These are phyloP conservation scores for Poeciliopsis occidentalis DNA, from an alignment of 2,113 vertebrate species.

Conservation along the genomic window DNA sequence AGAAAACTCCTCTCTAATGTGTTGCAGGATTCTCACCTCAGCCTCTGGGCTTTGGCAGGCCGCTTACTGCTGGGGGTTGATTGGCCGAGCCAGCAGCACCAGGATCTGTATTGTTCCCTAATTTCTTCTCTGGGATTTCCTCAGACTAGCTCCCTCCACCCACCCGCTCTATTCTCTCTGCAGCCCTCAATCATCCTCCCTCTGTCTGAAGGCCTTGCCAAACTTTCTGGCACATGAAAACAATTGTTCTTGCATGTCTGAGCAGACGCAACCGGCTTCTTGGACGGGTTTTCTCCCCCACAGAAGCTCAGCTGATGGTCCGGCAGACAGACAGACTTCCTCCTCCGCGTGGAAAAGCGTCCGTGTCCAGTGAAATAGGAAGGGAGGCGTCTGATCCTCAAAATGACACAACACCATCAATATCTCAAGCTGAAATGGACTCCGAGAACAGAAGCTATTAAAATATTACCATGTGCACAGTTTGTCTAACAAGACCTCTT, in stretches of 20 bases:
- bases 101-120: conserved; percentile 68
- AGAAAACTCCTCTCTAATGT: conserved; percentile 11
- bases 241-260: conserved; percentile 67
- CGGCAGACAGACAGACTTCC: conserved; percentile 58
- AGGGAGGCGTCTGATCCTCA: conserved; percentile 48
- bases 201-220: conserved; percentile 66
- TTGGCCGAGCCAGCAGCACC: conserved; percentile 45
- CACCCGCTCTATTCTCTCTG: conserved; percentile 41
- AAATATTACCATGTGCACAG: conserved; percentile 63
- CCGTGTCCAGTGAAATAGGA: conserved; percentile 64
- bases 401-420: conserved; percentile 69
- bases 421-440: conserved; percentile 56
- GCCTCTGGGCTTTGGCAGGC: conserved; percentile 47
- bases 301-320: conserved; percentile 46
- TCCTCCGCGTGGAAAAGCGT: conserved; percentile 48
- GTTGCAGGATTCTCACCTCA: conserved; percentile 59
- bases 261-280: conserved; percentile 57
- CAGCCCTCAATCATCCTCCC: conserved; percentile 63
- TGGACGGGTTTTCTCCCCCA: conserved; percentile 23
- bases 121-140: conserved; percentile 77
- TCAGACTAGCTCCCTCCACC: conserved; percentile 45
- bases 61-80: conserved; percentile 35
- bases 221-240: conserved; percentile 71
- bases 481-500: conserved; percentile 59
- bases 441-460: conserved; percentile 53